A percentile compares a stretch with the other conserved stretches of the same genome.
These are phyloP conservation scores for Zaprionus ghesquierei DNA, from an alignment of 1,140 invertebrate genomes.

Conservation along the genomic window DNA sequence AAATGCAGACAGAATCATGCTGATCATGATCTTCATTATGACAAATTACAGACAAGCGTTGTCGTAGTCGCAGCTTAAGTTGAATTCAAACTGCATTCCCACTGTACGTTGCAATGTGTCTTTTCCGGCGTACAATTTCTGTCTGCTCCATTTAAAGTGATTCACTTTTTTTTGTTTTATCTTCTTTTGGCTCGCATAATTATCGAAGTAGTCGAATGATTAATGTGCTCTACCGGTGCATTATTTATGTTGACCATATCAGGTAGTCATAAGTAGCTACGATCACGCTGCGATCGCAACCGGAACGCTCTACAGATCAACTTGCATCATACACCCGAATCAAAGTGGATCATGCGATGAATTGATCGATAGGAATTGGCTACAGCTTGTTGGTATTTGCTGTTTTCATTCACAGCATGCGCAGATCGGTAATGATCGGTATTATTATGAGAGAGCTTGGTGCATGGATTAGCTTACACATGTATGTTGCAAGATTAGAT, in stretches of 20 bases:
- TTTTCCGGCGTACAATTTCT: conserved; percentile 21
- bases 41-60: conserved; percentile 35
- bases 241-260: conserved; percentile 21
- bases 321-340: conserved; percentile 48
- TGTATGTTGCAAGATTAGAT: not conserved
- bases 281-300: conserved; percentile 38
- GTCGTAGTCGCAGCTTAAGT: conserved; percentile 2
- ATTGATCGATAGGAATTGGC: not conserved
- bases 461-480: not conserved
- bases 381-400: conserved; percentile 18
- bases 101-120: conserved; percentile 22
- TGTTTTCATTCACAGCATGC: conserved; percentile 15
- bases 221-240: conserved; percentile 47
- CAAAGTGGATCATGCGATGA: conserved; percentile 14
- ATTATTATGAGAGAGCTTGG: not conserved
- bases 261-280: not conserved
- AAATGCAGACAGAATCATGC: not conserved
- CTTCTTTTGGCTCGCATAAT: conserved; percentile 2
- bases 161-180: conserved; percentile 37
- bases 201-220: conserved; percentile 41
- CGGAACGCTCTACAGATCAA: conserved; percentile 28
- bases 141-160: conserved; percentile 38
- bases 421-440: not conserved
- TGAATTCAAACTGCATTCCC: conserved; percentile 24
- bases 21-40: conserved; percentile 11